Evolutionary conservation across 2,888 invertebrate genomes (phyloP).

Genomic region (Lissonota sp.): DNA sequence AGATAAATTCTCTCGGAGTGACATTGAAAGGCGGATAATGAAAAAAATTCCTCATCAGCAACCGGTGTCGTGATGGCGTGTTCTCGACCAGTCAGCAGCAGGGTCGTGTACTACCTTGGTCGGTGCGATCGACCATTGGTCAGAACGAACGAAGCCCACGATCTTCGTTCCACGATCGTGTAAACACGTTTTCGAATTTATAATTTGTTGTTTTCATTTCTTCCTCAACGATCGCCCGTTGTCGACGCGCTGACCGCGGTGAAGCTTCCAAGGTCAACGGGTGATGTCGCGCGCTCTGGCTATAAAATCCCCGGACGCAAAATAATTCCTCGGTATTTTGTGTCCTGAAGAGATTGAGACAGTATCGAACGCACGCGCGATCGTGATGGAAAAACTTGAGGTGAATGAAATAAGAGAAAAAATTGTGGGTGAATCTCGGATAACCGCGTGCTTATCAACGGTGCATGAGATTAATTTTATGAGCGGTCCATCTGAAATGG

Average conservation of each 20-base stretch:
- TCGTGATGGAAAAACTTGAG: slow-evolving; percentile 75
- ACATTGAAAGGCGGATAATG: neutral
- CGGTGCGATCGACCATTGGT: slow-evolving; percentile 71
- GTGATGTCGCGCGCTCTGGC: slow-evolving; percentile 40
- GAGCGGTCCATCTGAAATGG: too few species aligned
- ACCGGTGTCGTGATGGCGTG: slow-evolving; percentile 62
- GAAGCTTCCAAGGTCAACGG: slow-evolving; percentile 68
- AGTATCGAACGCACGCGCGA: slow-evolving; percentile 22
- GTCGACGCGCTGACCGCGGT: slow-evolving; percentile 58
- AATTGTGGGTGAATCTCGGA: too few species aligned
- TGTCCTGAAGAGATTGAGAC: slow-evolving; percentile 43
- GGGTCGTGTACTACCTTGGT: slow-evolving; percentile 75
- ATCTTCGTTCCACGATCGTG: slow-evolving; percentile 39
- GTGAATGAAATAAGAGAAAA: slow-evolving; percentile 70
- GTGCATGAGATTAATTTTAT: too few species aligned
- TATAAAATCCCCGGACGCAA: slow-evolving; percentile 73
- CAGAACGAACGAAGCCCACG: neutral
- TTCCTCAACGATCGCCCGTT: slow-evolving; percentile 47
- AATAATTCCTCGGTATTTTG: slow-evolving; percentile 60
- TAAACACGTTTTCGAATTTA: slow-evolving; percentile 75
- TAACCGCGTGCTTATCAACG: too few species aligned
- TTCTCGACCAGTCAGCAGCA: slow-evolving; percentile 11
- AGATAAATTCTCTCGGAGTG: slow-evolving; percentile 46
- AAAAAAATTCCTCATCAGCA: slow-evolving; percentile 60
- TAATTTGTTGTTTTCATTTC: slow-evolving; percentile 53